Percentiles rank a stretch among this genome's conserved stretches.
phyloP scores from a whole-genome alignment of 1,140 invertebrate genomes.

The Dreissena rostriformis region DNA sequence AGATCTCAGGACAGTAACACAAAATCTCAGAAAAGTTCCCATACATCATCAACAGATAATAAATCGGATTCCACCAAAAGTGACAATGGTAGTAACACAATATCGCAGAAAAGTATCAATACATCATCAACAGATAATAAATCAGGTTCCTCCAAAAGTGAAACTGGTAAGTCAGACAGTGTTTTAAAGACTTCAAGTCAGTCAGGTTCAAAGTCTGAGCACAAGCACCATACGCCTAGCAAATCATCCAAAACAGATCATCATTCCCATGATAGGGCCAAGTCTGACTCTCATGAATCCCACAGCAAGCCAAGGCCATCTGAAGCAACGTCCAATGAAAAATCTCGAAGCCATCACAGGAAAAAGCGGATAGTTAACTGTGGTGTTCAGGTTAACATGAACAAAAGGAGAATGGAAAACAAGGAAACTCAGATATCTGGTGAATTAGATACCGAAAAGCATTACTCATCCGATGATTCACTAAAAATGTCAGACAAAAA shows the following conservation, averaged over 20 bases:
- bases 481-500: slow-evolving; percentile 48
- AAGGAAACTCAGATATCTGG: slow-evolving; percentile 67
- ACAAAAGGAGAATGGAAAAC: slow-evolving; percentile 63
- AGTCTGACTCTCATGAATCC: not conserved
- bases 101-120: too few species aligned
- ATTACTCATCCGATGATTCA: not conserved
- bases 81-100: not conserved
- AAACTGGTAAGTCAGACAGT: not conserved
- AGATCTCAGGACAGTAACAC: too few species aligned
- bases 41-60: too few species aligned
- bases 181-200: too few species aligned
- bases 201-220: not conserved
- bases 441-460: not conserved
- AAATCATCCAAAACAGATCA: slow-evolving; percentile 20
- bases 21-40: too few species aligned
- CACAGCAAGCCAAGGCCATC: slow-evolving; percentile 15
- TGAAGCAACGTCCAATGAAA: slow-evolving; percentile 20
- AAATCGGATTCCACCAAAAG: not conserved
- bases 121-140: too few species aligned
- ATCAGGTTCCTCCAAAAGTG: not conserved
- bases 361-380: slow-evolving; percentile 73
- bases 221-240: not conserved
- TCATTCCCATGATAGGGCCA: not conserved
- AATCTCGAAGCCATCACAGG: slow-evolving; percentile 51
- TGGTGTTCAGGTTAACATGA: slow-evolving; percentile 75